A percentile compares a stretch with the other conserved stretches of the same genome.
phyloP scores from a whole-genome alignment of 1,140 invertebrate genomes.

The Calosoma granatense region DNA sequence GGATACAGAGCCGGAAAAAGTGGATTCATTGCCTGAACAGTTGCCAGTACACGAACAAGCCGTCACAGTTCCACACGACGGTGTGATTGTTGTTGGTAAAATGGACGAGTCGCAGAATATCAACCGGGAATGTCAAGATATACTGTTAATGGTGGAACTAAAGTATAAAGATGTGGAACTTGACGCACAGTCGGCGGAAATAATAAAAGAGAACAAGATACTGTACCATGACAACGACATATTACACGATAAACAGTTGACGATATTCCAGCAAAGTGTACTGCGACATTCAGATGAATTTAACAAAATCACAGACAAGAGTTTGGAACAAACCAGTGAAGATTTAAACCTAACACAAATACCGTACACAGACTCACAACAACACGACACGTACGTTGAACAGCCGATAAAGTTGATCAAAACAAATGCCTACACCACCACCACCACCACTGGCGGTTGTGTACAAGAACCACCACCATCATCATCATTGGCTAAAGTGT shows the following conservation, averaged over 20 bases:
- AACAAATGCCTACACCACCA: not conserved
- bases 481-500: not conserved
- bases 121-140: not conserved
- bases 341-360: not conserved
- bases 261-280: not conserved
- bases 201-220: not conserved
- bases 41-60: not conserved
- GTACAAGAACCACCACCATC: not conserved
- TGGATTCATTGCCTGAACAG: not conserved
- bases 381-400: not conserved
- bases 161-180: slow-evolving; percentile 2
- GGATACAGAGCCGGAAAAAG: not conserved
- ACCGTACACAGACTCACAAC: not conserved
- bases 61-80: not conserved
- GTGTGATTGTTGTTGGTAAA: not conserved
- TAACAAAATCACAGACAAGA: not conserved
- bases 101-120: slow-evolving; percentile 1
- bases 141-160: not conserved
- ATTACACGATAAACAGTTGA: not conserved
- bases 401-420: not conserved
- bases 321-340: not conserved
- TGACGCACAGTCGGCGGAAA: not conserved
- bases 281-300: not conserved
- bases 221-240: not conserved
- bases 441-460: not conserved